phyloP scores from a whole-genome alignment of 2,113 vertebrate species.

The Myotis lucifugus region DNA sequence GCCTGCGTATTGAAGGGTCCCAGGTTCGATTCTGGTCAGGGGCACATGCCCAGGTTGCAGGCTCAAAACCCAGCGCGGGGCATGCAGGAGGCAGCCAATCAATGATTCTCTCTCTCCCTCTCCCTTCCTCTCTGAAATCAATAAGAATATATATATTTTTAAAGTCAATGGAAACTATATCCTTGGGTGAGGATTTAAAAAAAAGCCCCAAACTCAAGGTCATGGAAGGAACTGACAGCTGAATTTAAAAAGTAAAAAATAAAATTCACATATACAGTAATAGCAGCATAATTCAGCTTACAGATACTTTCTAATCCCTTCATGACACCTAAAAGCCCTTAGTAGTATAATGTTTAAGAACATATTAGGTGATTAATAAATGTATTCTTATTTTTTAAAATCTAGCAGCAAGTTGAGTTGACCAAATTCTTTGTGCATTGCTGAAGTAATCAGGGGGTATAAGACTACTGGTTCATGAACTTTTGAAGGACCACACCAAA shows the following conservation, averaged over 20 bases:
- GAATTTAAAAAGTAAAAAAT: neutral
- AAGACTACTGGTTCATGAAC: neutral
- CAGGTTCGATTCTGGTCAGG: too few relatives aligned
- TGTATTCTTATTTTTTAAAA: constrained; percentile 45
- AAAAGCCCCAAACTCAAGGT: neutral
- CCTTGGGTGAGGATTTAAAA: neutral
- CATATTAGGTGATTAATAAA: constrained; percentile 16
- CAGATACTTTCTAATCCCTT: neutral
- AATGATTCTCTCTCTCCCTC: too few relatives aligned
- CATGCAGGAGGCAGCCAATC: too few relatives aligned
- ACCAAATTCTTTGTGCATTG: constrained; percentile 20
- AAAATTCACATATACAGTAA: neutral
- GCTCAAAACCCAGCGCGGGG: too few relatives aligned
- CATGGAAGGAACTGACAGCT: neutral
- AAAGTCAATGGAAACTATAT: too few relatives aligned
- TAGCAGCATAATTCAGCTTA: constrained; percentile 22
- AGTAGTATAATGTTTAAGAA: constrained; percentile 36
- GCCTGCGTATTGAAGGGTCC: too few relatives aligned
- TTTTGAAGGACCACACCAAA: neutral
- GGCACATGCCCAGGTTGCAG: too few relatives aligned
- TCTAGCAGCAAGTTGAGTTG: constrained; percentile 7
- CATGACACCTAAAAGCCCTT: neutral
- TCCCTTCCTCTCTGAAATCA: too few relatives aligned
- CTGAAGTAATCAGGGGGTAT: neutral
- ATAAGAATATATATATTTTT: too few relatives aligned